Base-by-base conservation (phyloP, 1,140 invertebrate genomes). In the Dendroctonus ponderosae region DNA sequence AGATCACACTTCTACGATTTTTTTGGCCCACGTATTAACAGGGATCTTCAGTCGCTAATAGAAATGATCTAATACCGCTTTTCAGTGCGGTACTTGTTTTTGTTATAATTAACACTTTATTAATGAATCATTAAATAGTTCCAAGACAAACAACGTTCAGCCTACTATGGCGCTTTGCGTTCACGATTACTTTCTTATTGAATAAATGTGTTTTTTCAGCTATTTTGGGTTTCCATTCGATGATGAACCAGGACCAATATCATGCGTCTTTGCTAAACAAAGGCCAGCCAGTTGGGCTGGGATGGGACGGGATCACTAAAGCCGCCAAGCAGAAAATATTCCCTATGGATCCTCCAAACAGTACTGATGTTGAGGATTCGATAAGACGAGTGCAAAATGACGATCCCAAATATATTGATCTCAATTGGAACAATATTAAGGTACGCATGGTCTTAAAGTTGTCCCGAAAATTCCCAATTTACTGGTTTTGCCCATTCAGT, bases 201-300 rank as follows among this genome's bases (percentile, higher is more conserved):
- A 26, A 26, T 26, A 26, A 26, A 26, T 26, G 37, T 57, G 57
- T 49, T 42, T 54, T 64, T 84, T 37, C 80, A 96, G 96, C 96
- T 82, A 97, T 98, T 81, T 85, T 99, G 68, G 97, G 97, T 74
- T 97, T 99, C 84, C 97, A 99, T 82, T 98, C 96, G 56, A 98
- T 99, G 93, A 93, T 99, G 89, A 99, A 98, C 82, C 97, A 99
- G 85, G 96, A 98, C 79, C 97, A 99, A 81, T 99, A 98, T 81
- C 95, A 99, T 81, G 96, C 96, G 57, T 97, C 96, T 46, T 80
- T 96, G 54, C 79, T 94, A 62, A 96, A 96, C 82, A 95, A 94
- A 81, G 91, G 91, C 14, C 91, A 94, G 78, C 91, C 91, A 0
- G 85, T 93, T 67, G 91, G 91, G 52, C 81, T 94, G 63, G 91